phyloP scores from a whole-genome alignment of 1,140 invertebrate species.

The Aphidius ervi region DNA sequence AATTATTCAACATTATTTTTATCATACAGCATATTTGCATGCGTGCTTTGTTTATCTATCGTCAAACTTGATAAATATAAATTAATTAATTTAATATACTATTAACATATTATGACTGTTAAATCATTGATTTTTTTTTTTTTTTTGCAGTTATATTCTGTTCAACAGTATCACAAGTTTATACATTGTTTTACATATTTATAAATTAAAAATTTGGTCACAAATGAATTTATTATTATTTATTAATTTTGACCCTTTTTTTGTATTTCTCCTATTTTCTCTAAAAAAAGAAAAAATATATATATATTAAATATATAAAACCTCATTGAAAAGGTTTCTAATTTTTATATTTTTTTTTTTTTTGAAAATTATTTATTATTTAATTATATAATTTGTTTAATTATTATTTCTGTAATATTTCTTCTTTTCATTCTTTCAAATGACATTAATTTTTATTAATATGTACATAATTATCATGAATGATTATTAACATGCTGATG shows the following conservation, averaged over 20 bases:
- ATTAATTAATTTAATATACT: too few species aligned
- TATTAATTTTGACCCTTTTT: neutral
- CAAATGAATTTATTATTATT: neutral
- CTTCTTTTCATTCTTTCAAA: constrained; percentile 6
- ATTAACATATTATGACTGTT: too few species aligned
- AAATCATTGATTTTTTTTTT: too few species aligned
- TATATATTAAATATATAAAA: neutral
- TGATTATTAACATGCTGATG: constrained; percentile 37
- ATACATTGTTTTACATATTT: constrained; percentile 11
- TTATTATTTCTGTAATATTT: neutral
- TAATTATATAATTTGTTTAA: constrained; percentile 5
- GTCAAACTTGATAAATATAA: too few species aligned
- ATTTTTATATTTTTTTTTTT: neutral
- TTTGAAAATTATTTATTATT: neutral
- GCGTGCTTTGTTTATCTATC: too few species aligned
- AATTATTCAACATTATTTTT: too few species aligned
- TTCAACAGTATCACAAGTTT: constrained; percentile 29
- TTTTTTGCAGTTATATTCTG: constrained; percentile 22
- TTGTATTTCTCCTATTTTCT: neutral
- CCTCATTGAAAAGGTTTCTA: too few species aligned
- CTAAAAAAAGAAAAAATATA: constrained; percentile 11
- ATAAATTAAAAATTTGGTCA: constrained; percentile 13
- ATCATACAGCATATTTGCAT: too few species aligned
- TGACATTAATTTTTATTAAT: constrained; percentile 7
- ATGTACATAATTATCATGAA: constrained; percentile 5